A percentile compares a stretch with the other conserved stretches of the same genome.
Conservation (phyloP, 2,888 invertebrate genomes). For the Heteromyza rotundicornis region DNA sequence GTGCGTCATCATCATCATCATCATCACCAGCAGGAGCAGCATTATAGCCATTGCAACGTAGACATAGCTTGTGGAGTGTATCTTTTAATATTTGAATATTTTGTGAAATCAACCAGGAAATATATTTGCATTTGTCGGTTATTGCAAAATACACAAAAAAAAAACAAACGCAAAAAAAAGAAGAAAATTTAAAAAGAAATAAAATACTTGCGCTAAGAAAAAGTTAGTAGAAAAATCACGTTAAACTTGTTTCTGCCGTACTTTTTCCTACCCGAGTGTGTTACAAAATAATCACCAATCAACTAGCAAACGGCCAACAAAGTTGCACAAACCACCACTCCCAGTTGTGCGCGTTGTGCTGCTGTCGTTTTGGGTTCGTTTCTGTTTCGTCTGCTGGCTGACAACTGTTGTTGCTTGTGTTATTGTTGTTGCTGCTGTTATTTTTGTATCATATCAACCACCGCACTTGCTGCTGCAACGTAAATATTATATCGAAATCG, state of each 20-base stretch:
- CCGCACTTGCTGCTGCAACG: not conserved
- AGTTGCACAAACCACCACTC: not conserved
- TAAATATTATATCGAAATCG: no score
- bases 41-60: not conserved
- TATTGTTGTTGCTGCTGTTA: not conserved
- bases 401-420: not conserved
- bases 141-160: not conserved
- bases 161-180: not conserved
- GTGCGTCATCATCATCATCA: not conserved
- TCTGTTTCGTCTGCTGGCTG: not conserved
- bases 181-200: not conserved
- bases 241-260: constrained; percentile 1
- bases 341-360: not conserved
- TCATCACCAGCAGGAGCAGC: not conserved
- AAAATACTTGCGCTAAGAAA: not conserved
- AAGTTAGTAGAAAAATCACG: not conserved
- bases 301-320: no score
- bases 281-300: not conserved
- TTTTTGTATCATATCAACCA: not conserved
- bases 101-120: constrained; percentile 4
- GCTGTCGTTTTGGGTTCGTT: no score
- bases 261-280: not conserved
- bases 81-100: not conserved
- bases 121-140: not conserved
- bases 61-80: no score